These are phyloP conservation scores for Lysandra bellargus DNA, from an alignment of 2,888 invertebrate species.

Conservation along the genomic window DNA sequence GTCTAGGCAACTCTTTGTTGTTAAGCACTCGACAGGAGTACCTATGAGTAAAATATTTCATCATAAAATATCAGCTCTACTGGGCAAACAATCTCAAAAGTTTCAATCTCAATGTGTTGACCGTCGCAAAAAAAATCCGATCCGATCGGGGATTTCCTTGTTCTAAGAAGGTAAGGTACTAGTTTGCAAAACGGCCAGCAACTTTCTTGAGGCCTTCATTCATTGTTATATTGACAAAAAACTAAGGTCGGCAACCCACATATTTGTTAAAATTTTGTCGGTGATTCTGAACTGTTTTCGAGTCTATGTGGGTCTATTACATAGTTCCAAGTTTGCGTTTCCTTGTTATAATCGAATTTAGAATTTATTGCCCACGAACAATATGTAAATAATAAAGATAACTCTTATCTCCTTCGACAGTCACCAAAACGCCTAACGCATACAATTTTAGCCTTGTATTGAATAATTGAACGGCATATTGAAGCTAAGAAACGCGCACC, in stretches of 20 bases:
- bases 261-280: background rate
- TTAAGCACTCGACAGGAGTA: background rate
- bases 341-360: constrained; percentile 12
- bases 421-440: constrained; percentile 44
- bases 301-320: background rate
- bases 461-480: constrained; percentile 67
- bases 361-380: constrained; percentile 30
- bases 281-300: background rate
- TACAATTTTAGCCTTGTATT: constrained; percentile 71
- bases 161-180: constrained; percentile 19
- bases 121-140: constrained; percentile 1
- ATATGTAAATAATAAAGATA: constrained; percentile 24
- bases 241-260: background rate
- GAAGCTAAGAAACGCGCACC: constrained; percentile 70
- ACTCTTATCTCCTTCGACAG: constrained; percentile 12
- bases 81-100: background rate
- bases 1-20: constrained; percentile 18
- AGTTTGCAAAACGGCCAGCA: constrained; percentile 12
- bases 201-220: constrained; percentile 14
- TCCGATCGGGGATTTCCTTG: constrained; percentile 14
- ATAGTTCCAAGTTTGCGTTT: background rate
- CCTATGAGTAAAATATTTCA: background rate
- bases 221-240: constrained; percentile 16
- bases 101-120: background rate
- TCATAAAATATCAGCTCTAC: background rate